Evolutionary conservation across 1,140 invertebrate genomes (phyloP), one percentile per base, ranked within the genome.

Genomic region (Rhyacophila brunnea): DNA sequence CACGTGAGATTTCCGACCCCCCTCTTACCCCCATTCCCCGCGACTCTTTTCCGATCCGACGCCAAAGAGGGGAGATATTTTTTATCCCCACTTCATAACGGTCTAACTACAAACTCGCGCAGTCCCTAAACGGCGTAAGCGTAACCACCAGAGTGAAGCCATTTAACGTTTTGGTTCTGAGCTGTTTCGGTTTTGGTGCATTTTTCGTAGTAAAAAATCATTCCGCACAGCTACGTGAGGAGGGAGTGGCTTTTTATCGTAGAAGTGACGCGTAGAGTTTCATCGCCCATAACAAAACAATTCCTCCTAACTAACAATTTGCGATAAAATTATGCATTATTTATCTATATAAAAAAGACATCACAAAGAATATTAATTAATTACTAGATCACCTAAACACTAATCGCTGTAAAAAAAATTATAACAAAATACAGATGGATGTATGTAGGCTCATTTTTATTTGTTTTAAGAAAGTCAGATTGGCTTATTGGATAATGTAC

Each of bases 71-170:
- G 28, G 49, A 18, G 34, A 44, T 53, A 55, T 63, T 63, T 63
- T 60, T 58, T 49, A 38, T 17, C 52, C 32, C 32, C 56, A 47
- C 42, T 59, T 49, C 57, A 64, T 56, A 60, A 60, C 57, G 62
- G 38, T 49, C 40, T 38, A 64, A 64, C 47, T 43, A 42, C 52
- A 23, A 18, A 13, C 9, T 17, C 14, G 9, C 35, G n/a, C 48
- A 48, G 7, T 40, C 18, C 11, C 57, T 15, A 52, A 64, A 59
- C 13, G 53, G 10, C 38, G 17, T 36, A 59, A 60, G 38, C 20
- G 46, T 15, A 40, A 6, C 40, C 17, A n/a, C 20, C 13, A 45
- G 3, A 17, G 20, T 15, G 40, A 18, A 6, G 4, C 28, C 7
- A 32, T 28, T 54, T 50, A 20, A 13, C 52, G 11, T 45, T 61